phyloP scores from a whole-genome alignment of 35 echinoderm and acorn worm species.

The Apostichopus californicus region DNA sequence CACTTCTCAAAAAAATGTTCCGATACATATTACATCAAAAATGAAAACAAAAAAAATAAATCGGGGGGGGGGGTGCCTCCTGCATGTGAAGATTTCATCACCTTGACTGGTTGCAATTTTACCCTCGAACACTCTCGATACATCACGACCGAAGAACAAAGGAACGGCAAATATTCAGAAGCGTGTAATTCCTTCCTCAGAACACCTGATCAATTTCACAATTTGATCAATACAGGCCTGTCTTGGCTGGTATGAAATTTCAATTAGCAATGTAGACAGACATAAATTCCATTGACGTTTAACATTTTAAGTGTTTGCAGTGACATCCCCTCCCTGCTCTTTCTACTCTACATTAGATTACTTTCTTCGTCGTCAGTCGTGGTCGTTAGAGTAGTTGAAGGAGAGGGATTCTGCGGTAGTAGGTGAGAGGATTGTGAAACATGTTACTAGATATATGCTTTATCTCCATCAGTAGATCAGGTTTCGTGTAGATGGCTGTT shows the following conservation, averaged over 20 bases:
- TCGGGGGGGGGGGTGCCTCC: background rate
- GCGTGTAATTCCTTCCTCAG: constrained; percentile 2
- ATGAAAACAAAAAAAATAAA: background rate
- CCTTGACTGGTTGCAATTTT: background rate
- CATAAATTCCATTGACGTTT: constrained; percentile 22
- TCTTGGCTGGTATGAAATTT: constrained; percentile 11
- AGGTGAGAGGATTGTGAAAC: too few relatives aligned
- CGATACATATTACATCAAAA: background rate
- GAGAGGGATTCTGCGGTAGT: too few relatives aligned
- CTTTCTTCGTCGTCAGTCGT: background rate
- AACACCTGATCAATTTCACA: constrained; percentile 18
- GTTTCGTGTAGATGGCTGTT: too few relatives aligned
- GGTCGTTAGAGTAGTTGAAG: too few relatives aligned
- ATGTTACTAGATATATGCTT: too few relatives aligned
- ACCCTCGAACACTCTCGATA: background rate
- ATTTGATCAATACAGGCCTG: background rate
- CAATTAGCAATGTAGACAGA: constrained; percentile 13
- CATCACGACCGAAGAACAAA: background rate
- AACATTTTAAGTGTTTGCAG: background rate
- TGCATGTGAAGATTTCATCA: background rate
- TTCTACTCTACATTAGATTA: background rate
- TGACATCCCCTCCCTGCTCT: background rate
- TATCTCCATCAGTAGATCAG: too few relatives aligned
- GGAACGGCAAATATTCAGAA: background rate
- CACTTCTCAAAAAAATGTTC: background rate